Base-by-base conservation (phyloP, 2,797 vertebrate species). In the Lacerta agilis region DNA sequence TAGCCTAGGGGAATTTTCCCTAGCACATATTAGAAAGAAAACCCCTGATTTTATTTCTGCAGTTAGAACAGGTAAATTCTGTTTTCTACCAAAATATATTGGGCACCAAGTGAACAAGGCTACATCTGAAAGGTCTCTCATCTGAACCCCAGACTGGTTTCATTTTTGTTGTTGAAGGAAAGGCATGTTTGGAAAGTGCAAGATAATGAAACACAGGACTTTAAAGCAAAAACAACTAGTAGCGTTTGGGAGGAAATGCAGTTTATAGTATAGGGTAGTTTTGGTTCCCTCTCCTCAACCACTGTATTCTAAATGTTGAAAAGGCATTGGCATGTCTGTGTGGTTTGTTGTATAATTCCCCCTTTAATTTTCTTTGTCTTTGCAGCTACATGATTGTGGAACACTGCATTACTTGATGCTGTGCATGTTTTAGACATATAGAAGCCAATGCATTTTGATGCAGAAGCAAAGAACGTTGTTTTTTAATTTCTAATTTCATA, bases 271-370 rank as follows among this genome's bases (percentile, higher is more conserved):
- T 83, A 91, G 91, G 88, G 90, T 88, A 92, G 90, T 55, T 81
- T 92, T 87, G 85, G 87, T 82, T 81, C 41, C 93, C 94, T 83
- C 91, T 84, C 95, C 91, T 92, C 95, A 95, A 89, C 89, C 94
- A 86, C 90, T 90, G 27, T 94, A 89, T 87, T 86, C 87, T 94
- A 90, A 66, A 82, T 88, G 82, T 0, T 0, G 90, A 82, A 78
- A 86, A 55, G 7, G 9, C 91, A 92, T 95, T 93, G 69, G 11
- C 92, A 86, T 81, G 82, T 95, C 91, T 89, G 88, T 91, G 86
- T 93, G 87, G 89, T 79, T 90, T 93, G 88, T 0, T 41, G 89
- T 92, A 76, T 82, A 85, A 89, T 87, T 91, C 88, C 38, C 90
- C 90, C 87, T 87, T 93, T 89, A 86, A 92, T 81, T 89, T 85